Conservation (phyloP, 2,797 vertebrate genomes). For the Hemibagrus guttatus region DNA sequence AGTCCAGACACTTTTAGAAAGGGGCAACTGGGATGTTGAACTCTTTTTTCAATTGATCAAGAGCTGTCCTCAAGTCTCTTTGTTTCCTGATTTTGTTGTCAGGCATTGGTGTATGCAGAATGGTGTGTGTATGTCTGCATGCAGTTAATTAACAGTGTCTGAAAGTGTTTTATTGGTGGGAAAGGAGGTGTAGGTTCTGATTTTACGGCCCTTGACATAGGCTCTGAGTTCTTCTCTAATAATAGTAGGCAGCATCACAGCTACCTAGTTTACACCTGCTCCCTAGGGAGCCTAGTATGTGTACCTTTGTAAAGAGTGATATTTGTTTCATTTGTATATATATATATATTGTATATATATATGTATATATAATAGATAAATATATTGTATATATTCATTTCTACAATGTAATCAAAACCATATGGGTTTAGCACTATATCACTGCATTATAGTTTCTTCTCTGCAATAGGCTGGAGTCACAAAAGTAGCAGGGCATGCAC, state of each 20-base stretch:
- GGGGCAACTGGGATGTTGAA: conserved; percentile 47
- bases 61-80: conserved; percentile 52
- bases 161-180: conserved; percentile 52
- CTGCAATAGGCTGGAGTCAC: conserved; percentile 9
- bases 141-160: conserved; percentile 58
- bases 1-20: conserved; percentile 62
- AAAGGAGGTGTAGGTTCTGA: conserved; percentile 61
- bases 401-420: not conserved
- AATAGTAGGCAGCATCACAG: conserved; percentile 67
- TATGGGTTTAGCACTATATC: not conserved
- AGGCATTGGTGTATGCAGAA: conserved; percentile 13
- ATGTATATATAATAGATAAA: too few species aligned
- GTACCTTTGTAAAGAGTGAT: not conserved
- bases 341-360: too few species aligned
- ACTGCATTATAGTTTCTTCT: not conserved
- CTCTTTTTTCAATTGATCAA: conserved; percentile 60
- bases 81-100: conserved; percentile 40
- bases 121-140: conserved; percentile 28
- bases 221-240: conserved; percentile 64
- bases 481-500: conserved; percentile 65
- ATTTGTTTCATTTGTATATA: not conserved
- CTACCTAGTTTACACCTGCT: conserved; percentile 70
- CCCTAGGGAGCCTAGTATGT: conserved; percentile 41
- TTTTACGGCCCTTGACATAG: conserved; percentile 62
- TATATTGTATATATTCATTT: not conserved